These are phyloP conservation scores for Drosophila recens DNA, from an alignment of 2,888 invertebrate species.

Conservation along the genomic window DNA sequence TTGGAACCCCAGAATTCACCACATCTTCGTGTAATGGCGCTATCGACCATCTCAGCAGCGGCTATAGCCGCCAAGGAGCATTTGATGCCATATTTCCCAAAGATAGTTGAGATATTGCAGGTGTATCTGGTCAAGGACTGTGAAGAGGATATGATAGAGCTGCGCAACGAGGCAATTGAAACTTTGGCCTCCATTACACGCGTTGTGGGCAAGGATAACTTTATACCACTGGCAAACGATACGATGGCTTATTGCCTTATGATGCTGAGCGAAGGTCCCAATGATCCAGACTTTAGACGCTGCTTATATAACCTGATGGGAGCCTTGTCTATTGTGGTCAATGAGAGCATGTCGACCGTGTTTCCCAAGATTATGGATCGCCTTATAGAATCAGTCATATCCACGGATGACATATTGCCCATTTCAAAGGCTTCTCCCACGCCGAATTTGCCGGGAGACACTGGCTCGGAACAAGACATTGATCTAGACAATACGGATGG, in stretches of 20 bases:
- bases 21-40: slow-evolving; percentile 88
- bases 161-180: slow-evolving; percentile 90
- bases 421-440: slow-evolving; percentile 86
- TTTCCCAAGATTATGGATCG: slow-evolving; percentile 89
- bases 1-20: slow-evolving; percentile 87
- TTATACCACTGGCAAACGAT: slow-evolving; percentile 89
- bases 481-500: slow-evolving; percentile 84
- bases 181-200: slow-evolving; percentile 90
- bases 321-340: slow-evolving; percentile 89
- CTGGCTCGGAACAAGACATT: slow-evolving; percentile 74
- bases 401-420: slow-evolving; percentile 88
- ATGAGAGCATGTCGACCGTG: slow-evolving; percentile 88
- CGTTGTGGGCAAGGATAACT: slow-evolving; percentile 89
- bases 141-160: slow-evolving; percentile 87
- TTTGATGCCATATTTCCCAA: slow-evolving; percentile 90
- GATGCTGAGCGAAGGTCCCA: slow-evolving; percentile 87
- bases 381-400: slow-evolving; percentile 89
- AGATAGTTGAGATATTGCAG: slow-evolving; percentile 88
- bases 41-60: slow-evolving; percentile 90
- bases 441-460: slow-evolving; percentile 28
- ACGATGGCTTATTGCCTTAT: slow-evolving; percentile 89
- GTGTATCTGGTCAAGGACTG: slow-evolving; percentile 87
- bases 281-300: slow-evolving; percentile 91
- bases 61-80: slow-evolving; percentile 90
- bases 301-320: slow-evolving; percentile 90